Conservation (phyloP, 2,797 vertebrate genomes). For the Bucorvus abyssinicus region DNA sequence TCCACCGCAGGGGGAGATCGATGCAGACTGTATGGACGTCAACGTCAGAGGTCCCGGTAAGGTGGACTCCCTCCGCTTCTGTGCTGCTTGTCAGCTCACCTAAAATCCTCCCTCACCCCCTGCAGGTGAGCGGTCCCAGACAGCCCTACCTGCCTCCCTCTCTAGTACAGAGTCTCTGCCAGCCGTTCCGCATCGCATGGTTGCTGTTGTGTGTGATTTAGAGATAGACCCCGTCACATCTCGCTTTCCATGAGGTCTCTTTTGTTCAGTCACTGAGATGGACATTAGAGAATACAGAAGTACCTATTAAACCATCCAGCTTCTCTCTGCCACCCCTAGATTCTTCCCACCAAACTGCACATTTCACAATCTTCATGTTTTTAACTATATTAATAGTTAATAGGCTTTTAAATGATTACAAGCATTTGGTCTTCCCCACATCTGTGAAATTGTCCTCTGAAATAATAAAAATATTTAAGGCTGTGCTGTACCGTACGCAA, state of each 20-base stretch:
- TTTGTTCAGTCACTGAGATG: neutral
- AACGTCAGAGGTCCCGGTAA: slow-evolving; percentile 95
- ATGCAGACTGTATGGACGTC: slow-evolving; percentile 94
- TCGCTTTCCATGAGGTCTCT: neutral
- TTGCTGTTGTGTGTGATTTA: neutral
- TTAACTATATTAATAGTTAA: neutral
- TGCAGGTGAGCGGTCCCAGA: neutral
- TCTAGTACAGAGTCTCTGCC: neutral
- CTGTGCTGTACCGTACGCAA: fast-evolving
- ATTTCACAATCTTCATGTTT: neutral
- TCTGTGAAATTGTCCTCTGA: neutral
- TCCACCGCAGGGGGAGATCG: slow-evolving; percentile 94
- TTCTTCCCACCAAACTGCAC: neutral
- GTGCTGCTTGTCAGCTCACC: neutral
- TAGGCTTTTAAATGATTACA: neutral
- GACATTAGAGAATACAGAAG: neutral
- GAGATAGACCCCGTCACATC: neutral
- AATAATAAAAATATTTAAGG: neutral
- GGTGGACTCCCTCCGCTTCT: neutral
- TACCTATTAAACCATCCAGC: neutral
- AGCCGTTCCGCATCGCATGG: neutral
- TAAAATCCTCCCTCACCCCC: neutral
- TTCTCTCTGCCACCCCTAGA: neutral
- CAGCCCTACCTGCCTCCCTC: neutral
- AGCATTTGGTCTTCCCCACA: neutral